These are phyloP conservation scores for Slavum lentiscoides DNA, from an alignment of 2,888 invertebrate species.

Conservation along the genomic window DNA sequence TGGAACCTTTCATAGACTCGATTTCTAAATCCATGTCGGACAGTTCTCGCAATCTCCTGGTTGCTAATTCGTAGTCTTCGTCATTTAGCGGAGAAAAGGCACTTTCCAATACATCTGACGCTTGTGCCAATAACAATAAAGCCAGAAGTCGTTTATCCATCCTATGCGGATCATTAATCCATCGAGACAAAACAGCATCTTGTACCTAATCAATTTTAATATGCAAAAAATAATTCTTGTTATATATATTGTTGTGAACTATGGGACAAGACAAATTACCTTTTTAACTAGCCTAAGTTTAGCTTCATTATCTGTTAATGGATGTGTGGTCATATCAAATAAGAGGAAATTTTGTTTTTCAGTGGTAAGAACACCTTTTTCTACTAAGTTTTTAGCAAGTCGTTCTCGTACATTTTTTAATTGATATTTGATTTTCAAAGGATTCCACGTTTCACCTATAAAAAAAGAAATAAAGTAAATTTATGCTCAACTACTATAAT, in stretches of 20 bases:
- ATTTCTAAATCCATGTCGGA: slow-evolving; percentile 96
- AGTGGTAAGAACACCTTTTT: slow-evolving; percentile 97
- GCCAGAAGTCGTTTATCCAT: slow-evolving; percentile 95
- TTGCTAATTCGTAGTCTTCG: slow-evolving; percentile 97
- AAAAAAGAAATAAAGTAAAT: slow-evolving; percentile 5
- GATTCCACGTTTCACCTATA: slow-evolving; percentile 99
- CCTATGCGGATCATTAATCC: slow-evolving; percentile 95
- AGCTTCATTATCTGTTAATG: slow-evolving; percentile 90
- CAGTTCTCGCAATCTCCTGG: slow-evolving; percentile 93
- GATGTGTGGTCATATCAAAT: slow-evolving; percentile 99
- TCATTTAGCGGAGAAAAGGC: slow-evolving; percentile 97
- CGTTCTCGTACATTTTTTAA: slow-evolving; percentile 98
- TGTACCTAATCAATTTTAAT: slow-evolving; percentile 72
- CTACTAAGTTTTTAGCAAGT: slow-evolving; percentile 97
- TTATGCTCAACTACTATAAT: not conserved
- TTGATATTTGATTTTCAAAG: slow-evolving; percentile 95
- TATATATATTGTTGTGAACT: not conserved
- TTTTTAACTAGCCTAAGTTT: slow-evolving; percentile 97
- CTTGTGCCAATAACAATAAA: slow-evolving; percentile 92
- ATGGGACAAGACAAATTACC: slow-evolving; percentile 62
- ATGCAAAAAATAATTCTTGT: no score
- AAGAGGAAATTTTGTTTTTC: slow-evolving; percentile 99
- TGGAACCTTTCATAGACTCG: slow-evolving; percentile 86
- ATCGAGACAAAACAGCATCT: slow-evolving; percentile 92
- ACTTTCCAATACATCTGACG: slow-evolving; percentile 98